Evolutionary conservation across 2,113 vertebrate genomes (phyloP).

Genomic region (Salminus brasiliensis): DNA sequence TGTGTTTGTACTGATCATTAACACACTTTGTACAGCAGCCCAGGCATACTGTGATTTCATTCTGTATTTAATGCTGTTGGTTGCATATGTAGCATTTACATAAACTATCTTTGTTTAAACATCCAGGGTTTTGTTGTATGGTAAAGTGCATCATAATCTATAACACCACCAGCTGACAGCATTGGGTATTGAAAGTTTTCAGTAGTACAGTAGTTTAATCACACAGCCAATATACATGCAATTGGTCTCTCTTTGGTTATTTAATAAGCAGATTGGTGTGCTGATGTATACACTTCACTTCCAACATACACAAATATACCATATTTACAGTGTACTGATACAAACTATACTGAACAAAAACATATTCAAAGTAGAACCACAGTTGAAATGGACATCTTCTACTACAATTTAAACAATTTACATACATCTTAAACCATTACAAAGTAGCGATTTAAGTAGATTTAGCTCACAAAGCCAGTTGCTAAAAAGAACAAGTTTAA

Average conservation of each 20-base stretch:
- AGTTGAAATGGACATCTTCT: not conserved
- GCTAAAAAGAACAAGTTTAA: not conserved
- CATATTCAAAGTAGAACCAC: not conserved
- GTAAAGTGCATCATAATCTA: not conserved
- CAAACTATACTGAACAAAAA: not conserved
- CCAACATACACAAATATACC: not conserved
- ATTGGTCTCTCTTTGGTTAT: not conserved
- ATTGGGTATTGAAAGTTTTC: not conserved
- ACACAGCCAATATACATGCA: not conserved
- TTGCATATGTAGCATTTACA: not conserved
- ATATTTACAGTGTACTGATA: slow-evolving; percentile 1
- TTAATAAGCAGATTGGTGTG: not conserved
- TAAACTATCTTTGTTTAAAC: not conserved
- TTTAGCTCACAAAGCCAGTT: not conserved
- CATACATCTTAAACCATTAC: not conserved
- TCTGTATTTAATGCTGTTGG: not conserved
- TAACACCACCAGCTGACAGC: not conserved
- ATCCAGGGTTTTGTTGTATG: not conserved
- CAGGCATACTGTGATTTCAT: not conserved
- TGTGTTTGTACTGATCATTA: too few relatives aligned
- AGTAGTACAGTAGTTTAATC: not conserved
- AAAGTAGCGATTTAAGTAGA: too few relatives aligned
- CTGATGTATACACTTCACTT: not conserved
- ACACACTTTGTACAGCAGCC: too few relatives aligned
- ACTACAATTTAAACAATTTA: not conserved